These are phyloP conservation scores for Ailuropoda melanoleuca DNA, from an alignment of 2,113 vertebrate genomes.

Conservation along the genomic window DNA sequence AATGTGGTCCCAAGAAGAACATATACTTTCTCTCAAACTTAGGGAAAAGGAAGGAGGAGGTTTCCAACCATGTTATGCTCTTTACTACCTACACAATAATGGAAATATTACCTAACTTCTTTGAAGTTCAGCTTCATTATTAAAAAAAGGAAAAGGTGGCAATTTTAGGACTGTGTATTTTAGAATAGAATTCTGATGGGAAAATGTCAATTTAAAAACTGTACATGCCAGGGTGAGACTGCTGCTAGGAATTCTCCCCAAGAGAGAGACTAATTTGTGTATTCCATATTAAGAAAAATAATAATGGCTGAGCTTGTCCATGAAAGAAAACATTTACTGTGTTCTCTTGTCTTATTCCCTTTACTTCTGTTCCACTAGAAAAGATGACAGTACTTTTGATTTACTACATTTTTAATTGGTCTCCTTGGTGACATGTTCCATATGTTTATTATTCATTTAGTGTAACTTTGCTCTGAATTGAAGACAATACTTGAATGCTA, in stretches of 20 bases:
- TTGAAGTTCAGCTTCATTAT: background rate
- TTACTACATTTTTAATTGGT: constrained; percentile 54
- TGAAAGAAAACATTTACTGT: background rate
- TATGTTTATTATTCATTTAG: constrained; percentile 56
- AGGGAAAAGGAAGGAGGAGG: background rate
- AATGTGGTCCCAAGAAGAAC: background rate
- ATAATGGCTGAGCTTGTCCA: background rate
- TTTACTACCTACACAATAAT: background rate
- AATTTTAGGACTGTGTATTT: background rate
- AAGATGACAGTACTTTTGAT: constrained; percentile 28
- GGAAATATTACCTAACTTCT: background rate
- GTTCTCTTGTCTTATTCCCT: background rate
- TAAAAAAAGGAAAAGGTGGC: background rate
- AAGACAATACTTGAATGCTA: constrained; percentile 41
- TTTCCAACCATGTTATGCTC: background rate
- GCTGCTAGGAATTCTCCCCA: background rate
- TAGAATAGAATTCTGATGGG: background rate
- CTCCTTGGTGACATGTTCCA: constrained; percentile 52
- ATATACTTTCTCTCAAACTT: background rate
- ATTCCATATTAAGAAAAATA: background rate
- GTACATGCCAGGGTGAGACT: background rate
- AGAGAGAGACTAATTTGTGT: background rate
- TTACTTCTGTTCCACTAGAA: constrained; percentile 32
- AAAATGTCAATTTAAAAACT: background rate
- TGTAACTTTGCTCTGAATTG: constrained; percentile 40